Evolutionary conservation across 2,888 invertebrate species (phyloP).

Genomic region (Tubiluchus corallicola): DNA sequence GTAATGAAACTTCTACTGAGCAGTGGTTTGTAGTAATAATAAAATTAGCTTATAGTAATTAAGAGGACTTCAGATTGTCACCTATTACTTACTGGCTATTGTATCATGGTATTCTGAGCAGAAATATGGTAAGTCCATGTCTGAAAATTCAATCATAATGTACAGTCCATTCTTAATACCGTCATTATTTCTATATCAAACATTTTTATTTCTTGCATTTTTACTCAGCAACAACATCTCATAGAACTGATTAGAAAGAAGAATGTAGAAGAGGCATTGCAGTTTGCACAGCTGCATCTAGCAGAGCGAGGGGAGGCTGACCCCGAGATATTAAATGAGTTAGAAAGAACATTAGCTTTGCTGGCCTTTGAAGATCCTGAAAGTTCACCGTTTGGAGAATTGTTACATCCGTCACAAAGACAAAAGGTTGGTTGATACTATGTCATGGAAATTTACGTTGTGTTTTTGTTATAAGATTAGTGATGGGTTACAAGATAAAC

Average conservation of each 20-base stretch:
- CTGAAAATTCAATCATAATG: too few species aligned
- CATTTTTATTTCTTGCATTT: too few species aligned
- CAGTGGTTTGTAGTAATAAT: too few species aligned
- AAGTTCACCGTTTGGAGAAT: conserved; percentile 80
- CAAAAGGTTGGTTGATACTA: conserved; percentile 35
- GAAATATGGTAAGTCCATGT: too few species aligned
- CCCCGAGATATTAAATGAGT: conserved; percentile 45
- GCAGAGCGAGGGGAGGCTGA: conserved; percentile 73
- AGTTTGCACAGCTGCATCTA: conserved; percentile 71
- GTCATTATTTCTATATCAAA: too few species aligned
- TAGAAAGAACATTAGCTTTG: conserved; percentile 81
- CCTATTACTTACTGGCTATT: too few species aligned
- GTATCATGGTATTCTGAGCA: too few species aligned
- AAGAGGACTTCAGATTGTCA: too few species aligned
- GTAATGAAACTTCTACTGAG: too few species aligned
- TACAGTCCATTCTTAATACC: too few species aligned
- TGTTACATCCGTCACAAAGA: conserved; percentile 76
- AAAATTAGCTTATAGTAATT: too few species aligned
- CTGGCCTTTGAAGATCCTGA: conserved; percentile 92
- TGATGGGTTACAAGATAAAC: not conserved
- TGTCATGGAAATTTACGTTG: not conserved
- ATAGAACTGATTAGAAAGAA: conserved; percentile 68
- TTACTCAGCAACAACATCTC: conserved; percentile 70
- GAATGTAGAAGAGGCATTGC: conserved; percentile 64
- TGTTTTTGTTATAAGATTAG: not conserved